phyloP scores from a whole-genome alignment of 2,888 invertebrate species.

The Drosophila sordidapex region DNA sequence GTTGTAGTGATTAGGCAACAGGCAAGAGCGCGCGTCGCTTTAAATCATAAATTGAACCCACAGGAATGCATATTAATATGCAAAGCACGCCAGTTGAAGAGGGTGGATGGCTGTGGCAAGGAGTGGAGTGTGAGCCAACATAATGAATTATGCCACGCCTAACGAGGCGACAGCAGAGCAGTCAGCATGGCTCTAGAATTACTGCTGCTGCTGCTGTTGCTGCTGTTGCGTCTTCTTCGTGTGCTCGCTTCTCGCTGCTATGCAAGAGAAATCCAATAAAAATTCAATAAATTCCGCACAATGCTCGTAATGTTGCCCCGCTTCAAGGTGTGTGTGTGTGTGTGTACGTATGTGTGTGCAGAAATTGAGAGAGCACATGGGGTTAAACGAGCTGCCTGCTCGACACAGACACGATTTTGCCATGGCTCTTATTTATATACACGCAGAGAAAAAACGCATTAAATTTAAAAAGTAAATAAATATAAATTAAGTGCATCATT shows the following conservation, averaged over 20 bases:
- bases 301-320: conserved; percentile 60
- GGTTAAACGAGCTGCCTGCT: conserved; percentile 53
- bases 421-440: conserved; percentile 37
- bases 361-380: conserved; percentile 47
- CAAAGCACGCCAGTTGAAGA: conserved; percentile 65
- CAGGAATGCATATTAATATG: conserved; percentile 79
- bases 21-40: conserved; percentile 45
- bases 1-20: conserved; percentile 55
- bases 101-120: conserved; percentile 1
- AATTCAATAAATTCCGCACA: conserved; percentile 81
- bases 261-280: conserved; percentile 76
- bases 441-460: neutral
- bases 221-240: conserved; percentile 2
- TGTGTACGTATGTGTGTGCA: conserved; percentile 6
- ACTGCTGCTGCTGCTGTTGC: conserved; percentile 15
- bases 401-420: conserved; percentile 45
- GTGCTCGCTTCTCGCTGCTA: conserved; percentile 16
- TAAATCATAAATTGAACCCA: conserved; percentile 73
- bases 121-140: conserved; percentile 62
- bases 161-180: conserved; percentile 69
- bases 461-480: neutral
- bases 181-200: conserved; percentile 62
- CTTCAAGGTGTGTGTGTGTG: conserved; percentile 18
- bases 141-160: conserved; percentile 81
- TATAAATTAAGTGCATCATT: neutral